phyloP scores from a whole-genome alignment of 2,888 invertebrate species.

The Callyntrura sp. region DNA sequence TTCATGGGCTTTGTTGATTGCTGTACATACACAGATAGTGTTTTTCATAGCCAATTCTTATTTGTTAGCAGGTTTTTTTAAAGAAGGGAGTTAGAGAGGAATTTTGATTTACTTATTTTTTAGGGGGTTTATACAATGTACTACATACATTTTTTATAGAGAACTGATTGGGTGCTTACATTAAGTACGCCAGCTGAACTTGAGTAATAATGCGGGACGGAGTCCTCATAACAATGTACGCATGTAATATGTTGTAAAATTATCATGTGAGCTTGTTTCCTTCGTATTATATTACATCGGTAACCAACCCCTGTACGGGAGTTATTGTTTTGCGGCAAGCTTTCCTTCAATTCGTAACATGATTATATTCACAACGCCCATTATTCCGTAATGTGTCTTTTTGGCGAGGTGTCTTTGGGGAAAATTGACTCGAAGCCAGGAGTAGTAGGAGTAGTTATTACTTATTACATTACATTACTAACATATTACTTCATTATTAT shows the following conservation, averaged over 20 bases:
- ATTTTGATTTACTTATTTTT: no score
- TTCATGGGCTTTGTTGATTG: no score
- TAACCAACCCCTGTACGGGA: background rate
- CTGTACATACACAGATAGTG: no score
- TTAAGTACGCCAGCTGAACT: background rate
- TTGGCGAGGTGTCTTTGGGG: background rate
- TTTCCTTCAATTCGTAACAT: background rate
- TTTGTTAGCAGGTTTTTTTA: no score
- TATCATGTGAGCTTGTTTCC: no score
- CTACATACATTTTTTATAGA: no score
- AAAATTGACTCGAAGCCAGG: slow-evolving; percentile 26
- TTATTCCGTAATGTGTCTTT: slow-evolving; percentile 9
- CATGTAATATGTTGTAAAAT: background rate
- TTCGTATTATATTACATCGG: background rate
- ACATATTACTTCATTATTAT: background rate
- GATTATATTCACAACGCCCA: slow-evolving; percentile 19
- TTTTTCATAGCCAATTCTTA: no score
- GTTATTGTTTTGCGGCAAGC: background rate
- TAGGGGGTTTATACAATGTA: no score
- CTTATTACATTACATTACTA: background rate
- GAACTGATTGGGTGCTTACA: background rate
- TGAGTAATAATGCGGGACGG: background rate
- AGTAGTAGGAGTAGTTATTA: background rate
- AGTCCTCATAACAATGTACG: background rate
- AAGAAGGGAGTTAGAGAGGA: no score